phyloP scores from a whole-genome alignment of 2,888 invertebrate genomes.

The Steinernema scapterisci region DNA sequence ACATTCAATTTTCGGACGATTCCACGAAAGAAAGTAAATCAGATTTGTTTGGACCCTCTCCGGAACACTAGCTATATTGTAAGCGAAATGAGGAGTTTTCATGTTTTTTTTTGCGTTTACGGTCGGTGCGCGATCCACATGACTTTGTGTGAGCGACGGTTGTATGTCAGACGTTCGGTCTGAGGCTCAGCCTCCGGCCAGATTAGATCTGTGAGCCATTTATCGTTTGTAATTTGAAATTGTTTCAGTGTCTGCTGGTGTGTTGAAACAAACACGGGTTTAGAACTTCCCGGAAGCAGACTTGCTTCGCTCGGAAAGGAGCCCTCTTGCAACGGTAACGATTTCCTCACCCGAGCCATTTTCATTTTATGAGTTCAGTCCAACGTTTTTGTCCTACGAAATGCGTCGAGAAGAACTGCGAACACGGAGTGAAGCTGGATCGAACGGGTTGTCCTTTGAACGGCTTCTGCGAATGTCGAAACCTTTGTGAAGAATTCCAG shows the following conservation, averaged over 20 bases:
- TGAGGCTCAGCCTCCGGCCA: no score
- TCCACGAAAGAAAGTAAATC: no score
- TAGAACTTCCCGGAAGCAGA: conserved; percentile 42
- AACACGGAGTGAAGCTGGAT: conserved; percentile 49
- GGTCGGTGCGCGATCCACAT: no score
- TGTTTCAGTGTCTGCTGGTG: conserved; percentile 37
- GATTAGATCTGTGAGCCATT: no score
- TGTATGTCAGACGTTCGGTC: no score
- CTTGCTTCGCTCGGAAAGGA: conserved; percentile 36
- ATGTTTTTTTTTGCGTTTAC: no score
- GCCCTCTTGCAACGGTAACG: conserved; percentile 46
- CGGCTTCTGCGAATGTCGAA: conserved; percentile 50
- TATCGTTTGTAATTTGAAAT: no score
- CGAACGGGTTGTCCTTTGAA: conserved; percentile 50
- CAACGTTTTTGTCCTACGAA: conserved; percentile 43
- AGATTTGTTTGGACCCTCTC: no score
- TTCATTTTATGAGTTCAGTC: conserved; percentile 36
- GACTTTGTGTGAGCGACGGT: no score
- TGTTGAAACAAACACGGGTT: conserved; percentile 37
- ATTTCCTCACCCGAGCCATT: background rate
- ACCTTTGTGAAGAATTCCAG: conserved; percentile 50
- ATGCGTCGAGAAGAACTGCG: conserved; percentile 41
- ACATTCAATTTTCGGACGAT: no score
- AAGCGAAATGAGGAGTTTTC: no score
- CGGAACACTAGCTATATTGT: no score